Conservation (phyloP, 2,797 vertebrate genomes). For the Saxicola maurus region DNA sequence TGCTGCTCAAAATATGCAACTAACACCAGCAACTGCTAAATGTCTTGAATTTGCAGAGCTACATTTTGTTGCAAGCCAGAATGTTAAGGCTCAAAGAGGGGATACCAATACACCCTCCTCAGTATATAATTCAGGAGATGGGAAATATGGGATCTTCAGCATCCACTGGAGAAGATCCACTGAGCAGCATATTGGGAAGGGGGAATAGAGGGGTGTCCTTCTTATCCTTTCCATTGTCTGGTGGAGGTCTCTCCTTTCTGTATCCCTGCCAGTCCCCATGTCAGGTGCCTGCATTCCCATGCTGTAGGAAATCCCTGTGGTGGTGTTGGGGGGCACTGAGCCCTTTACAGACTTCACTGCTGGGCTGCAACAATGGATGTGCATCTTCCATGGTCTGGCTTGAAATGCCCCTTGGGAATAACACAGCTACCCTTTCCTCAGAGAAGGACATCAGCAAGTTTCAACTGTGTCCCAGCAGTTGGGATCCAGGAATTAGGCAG, state of each 20-base stretch:
- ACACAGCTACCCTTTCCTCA: neutral
- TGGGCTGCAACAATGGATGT: neutral
- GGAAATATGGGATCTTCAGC: neutral
- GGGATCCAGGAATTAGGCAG: neutral
- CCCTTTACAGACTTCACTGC: neutral
- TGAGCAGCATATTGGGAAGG: neutral
- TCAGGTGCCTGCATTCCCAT: neutral
- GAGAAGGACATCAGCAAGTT: neutral
- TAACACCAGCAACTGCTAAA: neutral
- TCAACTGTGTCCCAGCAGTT: neutral
- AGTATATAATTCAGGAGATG: accelerated
- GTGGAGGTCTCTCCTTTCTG: neutral
- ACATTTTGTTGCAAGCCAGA: neutral
- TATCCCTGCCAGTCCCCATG: neutral
- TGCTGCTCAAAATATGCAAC: neutral
- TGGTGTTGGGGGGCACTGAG: neutral
- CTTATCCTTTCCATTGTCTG: neutral
- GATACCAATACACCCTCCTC: neutral
- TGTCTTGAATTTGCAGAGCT: neutral
- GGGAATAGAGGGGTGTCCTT: neutral
- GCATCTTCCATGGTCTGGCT: accelerated
- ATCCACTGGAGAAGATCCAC: neutral
- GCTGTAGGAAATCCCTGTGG: neutral
- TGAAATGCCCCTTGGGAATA: neutral
- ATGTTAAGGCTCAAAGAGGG: neutral